phyloP scores from a whole-genome alignment of 1,140 invertebrate species.

The Drosophila sp. region DNA sequence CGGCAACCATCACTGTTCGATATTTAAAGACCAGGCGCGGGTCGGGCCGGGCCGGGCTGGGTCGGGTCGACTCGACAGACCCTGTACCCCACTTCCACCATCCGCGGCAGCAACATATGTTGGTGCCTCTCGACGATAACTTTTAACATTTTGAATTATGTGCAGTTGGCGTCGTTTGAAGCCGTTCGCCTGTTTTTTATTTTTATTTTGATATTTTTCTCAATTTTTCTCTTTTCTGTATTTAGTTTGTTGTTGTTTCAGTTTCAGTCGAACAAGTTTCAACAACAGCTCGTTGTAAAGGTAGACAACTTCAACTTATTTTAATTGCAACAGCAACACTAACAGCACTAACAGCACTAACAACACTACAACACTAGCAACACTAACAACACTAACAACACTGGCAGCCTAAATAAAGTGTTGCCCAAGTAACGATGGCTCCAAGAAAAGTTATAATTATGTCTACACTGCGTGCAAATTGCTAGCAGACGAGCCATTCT shows the following conservation, averaged over 20 bases:
- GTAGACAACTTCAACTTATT: slow-evolving; percentile 82
- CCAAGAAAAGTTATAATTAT: slow-evolving; percentile 74
- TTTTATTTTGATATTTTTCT: slow-evolving; percentile 11
- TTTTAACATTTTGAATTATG: slow-evolving; percentile 83
- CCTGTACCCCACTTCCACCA: neutral
- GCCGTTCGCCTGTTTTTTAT: slow-evolving; percentile 62
- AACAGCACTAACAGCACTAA: slow-evolving; percentile 23
- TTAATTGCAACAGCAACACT: slow-evolving; percentile 72
- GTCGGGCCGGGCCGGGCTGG: slow-evolving; percentile 15
- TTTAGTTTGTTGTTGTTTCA: slow-evolving; percentile 22
- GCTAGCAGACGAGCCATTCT: slow-evolving; percentile 24
- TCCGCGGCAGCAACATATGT: slow-evolving; percentile 13
- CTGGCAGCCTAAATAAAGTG: slow-evolving; percentile 22
- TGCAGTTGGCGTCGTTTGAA: slow-evolving; percentile 54
- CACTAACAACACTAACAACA: slow-evolving; percentile 20
- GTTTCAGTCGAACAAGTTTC: slow-evolving; percentile 67
- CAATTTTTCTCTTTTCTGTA: slow-evolving; percentile 18
- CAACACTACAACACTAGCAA: slow-evolving; percentile 22
- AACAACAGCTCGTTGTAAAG: slow-evolving; percentile 70
- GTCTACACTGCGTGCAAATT: slow-evolving; percentile 45
- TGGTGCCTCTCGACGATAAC: slow-evolving; percentile 80
- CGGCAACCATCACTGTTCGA: slow-evolving; percentile 32
- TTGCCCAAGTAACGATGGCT: slow-evolving; percentile 40
- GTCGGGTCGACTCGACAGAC: neutral
- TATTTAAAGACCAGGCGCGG: slow-evolving; percentile 40